These are phyloP conservation scores for Neogale vison DNA, from an alignment of 2,113 vertebrate genomes.

Conservation along the genomic window DNA sequence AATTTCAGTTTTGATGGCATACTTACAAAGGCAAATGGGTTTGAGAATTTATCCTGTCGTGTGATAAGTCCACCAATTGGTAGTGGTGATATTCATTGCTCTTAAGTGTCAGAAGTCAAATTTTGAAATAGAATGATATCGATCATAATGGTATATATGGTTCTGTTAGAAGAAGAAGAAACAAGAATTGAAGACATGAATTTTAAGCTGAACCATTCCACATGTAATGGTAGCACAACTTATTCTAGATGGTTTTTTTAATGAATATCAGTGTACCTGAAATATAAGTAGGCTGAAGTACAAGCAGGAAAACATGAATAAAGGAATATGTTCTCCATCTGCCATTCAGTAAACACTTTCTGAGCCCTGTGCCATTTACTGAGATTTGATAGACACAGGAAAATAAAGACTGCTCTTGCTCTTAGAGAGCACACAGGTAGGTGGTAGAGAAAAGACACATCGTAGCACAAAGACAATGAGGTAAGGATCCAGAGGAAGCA, in stretches of 20 bases:
- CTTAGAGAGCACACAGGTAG: neutral
- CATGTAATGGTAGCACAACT: neutral
- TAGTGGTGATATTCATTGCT: conserved; percentile 32
- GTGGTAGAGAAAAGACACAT: neutral
- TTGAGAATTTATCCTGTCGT: neutral
- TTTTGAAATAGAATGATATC: conserved; percentile 31
- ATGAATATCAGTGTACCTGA: conserved; percentile 35
- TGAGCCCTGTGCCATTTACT: neutral
- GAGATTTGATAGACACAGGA: neutral
- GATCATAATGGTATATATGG: neutral
- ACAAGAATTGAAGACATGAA: conserved; percentile 1
- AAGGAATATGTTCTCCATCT: neutral
- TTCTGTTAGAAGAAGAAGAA: conserved; percentile 13
- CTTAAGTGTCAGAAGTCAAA: conserved; percentile 10
- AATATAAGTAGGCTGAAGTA: neutral
- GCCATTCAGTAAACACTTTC: neutral
- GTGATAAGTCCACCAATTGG: neutral
- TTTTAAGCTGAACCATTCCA: conserved; percentile 7
- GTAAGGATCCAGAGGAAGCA: neutral
- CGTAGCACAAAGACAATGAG: neutral
- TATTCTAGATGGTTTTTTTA: neutral
- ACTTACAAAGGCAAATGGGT: neutral
- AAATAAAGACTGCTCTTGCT: neutral
- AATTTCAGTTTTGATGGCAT: conserved; percentile 3
- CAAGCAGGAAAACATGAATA: neutral